A percentile compares a stretch with the other conserved stretches of the same genome.
These are phyloP conservation scores for Leptopterna dolabrata DNA, from an alignment of 2,888 invertebrate species.

Conservation along the genomic window DNA sequence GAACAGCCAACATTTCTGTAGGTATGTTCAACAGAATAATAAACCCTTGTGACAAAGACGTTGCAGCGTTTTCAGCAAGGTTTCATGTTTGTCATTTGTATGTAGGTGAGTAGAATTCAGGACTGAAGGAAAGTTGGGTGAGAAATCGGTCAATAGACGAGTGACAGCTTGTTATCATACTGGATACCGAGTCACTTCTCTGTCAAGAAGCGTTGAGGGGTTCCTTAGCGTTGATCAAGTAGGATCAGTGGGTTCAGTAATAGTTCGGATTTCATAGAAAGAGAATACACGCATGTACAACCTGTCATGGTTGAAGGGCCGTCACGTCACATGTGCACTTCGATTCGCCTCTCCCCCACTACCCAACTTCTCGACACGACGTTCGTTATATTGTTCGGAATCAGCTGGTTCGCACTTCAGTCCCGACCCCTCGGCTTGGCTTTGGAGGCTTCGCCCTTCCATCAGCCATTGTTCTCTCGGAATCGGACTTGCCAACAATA, in stretches of 20 bases:
- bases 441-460: not conserved
- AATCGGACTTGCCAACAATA: not conserved
- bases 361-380: no score
- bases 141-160: not conserved
- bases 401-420: not conserved
- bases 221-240: constrained; percentile 14
- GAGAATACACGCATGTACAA: not conserved
- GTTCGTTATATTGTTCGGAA: not conserved
- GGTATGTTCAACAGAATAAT: no score
- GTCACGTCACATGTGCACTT: not conserved
- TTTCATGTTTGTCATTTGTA: no score
- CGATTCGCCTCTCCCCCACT: not conserved
- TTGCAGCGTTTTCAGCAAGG: no score
- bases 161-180: not conserved
- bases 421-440: not conserved
- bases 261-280: not conserved
- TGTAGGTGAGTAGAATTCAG: no score
- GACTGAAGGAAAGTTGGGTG: no score
- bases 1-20: no score
- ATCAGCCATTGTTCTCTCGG: not conserved
- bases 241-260: not conserved
- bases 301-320: not conserved
- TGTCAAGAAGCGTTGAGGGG: not conserved
- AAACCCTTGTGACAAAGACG: no score
- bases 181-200: no score